These are phyloP conservation scores for Mus minutoides DNA, from an alignment of 2,797 vertebrate genomes.

Conservation along the genomic window DNA sequence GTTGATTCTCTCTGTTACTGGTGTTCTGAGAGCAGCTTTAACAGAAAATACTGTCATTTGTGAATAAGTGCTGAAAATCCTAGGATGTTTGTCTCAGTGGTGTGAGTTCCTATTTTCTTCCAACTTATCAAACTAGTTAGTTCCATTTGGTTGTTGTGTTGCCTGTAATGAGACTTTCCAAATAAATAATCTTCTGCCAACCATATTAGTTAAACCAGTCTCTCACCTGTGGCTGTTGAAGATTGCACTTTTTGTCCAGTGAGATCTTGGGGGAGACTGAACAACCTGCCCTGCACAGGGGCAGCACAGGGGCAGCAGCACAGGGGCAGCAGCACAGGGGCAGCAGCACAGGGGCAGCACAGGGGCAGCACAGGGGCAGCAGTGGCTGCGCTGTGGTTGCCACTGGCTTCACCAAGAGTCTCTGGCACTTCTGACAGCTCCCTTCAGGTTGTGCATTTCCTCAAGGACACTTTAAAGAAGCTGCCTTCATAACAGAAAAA, in stretches of 20 bases:
- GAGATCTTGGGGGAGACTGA: not conserved
- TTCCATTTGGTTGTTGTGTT: not conserved
- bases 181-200: not conserved
- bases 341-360: not conserved
- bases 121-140: not conserved
- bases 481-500: constrained; percentile 54
- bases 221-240: not conserved
- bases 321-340: not conserved
- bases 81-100: not conserved
- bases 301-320: too few species aligned
- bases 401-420: constrained; percentile 31
- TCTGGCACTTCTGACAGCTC: constrained; percentile 68
- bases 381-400: not conserved
- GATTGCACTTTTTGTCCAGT: not conserved
- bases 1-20: not conserved
- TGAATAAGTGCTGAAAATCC: constrained; percentile 27
- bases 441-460: constrained; percentile 73
- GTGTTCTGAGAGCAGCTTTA: constrained; percentile 1
- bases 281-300: not conserved
- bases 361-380: not conserved
- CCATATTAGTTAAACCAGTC: not conserved
- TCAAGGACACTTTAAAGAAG: constrained; percentile 72
- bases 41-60: not conserved
- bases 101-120: not conserved
- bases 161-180: not conserved